Conservation (phyloP, 2,888 invertebrate species). For the Cremastobaeus sp. region DNA sequence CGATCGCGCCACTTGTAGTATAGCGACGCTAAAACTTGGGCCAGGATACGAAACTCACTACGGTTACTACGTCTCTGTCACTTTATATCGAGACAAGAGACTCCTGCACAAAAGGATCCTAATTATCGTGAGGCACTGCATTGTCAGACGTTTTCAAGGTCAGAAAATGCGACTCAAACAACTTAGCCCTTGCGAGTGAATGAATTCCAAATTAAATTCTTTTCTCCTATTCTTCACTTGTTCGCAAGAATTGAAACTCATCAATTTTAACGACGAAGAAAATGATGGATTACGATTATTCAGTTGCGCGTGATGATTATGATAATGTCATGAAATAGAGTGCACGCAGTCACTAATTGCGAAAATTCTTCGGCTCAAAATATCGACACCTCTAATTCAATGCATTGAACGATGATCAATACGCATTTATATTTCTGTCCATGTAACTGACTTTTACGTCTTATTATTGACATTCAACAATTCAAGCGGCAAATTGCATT, state of each 20-base stretch:
- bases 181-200: too few species aligned
- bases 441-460: constrained; percentile 44
- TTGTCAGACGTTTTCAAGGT: constrained; percentile 34
- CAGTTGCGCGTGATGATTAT: neutral
- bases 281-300: too few species aligned
- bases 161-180: constrained; percentile 8
- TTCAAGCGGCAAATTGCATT: constrained; percentile 33
- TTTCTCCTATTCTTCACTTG: too few species aligned
- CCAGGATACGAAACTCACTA: constrained; percentile 31
- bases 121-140: constrained; percentile 25
- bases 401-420: constrained; percentile 25
- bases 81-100: constrained; percentile 46
- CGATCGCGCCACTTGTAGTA: constrained; percentile 45
- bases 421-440: constrained; percentile 30
- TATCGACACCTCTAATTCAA: constrained; percentile 34
- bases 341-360: constrained; percentile 1
- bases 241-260: too few species aligned
- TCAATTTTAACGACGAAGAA: too few species aligned
- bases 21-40: constrained; percentile 32
- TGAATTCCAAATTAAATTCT: too few species aligned
- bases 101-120: constrained; percentile 39
- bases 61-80: constrained; percentile 21
- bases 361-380: constrained; percentile 21
- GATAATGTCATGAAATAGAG: too few species aligned
- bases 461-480: constrained; percentile 46